Evolutionary conservation across 2,113 vertebrate genomes (phyloP).

Genomic region (Sylvia atricapilla): DNA sequence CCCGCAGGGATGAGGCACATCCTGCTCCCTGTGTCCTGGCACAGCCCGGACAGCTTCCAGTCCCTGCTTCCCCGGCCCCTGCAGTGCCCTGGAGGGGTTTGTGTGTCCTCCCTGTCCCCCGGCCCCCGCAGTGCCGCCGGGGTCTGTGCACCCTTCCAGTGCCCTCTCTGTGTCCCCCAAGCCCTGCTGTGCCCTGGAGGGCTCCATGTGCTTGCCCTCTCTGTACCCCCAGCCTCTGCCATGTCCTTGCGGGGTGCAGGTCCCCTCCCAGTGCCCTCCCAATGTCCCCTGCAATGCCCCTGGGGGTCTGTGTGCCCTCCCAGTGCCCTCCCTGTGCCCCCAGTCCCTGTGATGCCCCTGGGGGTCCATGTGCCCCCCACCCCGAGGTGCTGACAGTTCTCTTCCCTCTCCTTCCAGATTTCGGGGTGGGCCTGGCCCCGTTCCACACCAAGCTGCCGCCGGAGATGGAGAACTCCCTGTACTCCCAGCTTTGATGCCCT

Average conservation of each 20-base stretch:
- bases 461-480: constrained; percentile 68
- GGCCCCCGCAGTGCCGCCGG: not conserved
- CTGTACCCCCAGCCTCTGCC: not conserved
- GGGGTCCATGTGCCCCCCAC: not conserved
- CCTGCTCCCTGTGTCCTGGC: not conserved
- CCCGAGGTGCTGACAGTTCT: not conserved
- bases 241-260: too few species aligned
- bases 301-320: too few species aligned
- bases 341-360: not conserved
- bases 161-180: too few species aligned
- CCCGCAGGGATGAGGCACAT: accelerated
- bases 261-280: not conserved
- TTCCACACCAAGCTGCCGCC: constrained; percentile 64
- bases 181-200: too few species aligned
- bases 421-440: constrained; percentile 39
- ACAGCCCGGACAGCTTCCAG: accelerated
- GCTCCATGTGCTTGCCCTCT: too few species aligned
- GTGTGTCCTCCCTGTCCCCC: not conserved
- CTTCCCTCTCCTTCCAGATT: constrained; percentile 36
- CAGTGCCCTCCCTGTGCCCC: too few species aligned
- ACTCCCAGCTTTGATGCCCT: constrained; percentile 62
- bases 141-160: not conserved
- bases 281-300: not conserved
- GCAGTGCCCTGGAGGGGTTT: not conserved
- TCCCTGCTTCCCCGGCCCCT: not conserved